Base-by-base conservation (phyloP, 2,113 vertebrate genomes). In the Todiramphus saurophagus region DNA sequence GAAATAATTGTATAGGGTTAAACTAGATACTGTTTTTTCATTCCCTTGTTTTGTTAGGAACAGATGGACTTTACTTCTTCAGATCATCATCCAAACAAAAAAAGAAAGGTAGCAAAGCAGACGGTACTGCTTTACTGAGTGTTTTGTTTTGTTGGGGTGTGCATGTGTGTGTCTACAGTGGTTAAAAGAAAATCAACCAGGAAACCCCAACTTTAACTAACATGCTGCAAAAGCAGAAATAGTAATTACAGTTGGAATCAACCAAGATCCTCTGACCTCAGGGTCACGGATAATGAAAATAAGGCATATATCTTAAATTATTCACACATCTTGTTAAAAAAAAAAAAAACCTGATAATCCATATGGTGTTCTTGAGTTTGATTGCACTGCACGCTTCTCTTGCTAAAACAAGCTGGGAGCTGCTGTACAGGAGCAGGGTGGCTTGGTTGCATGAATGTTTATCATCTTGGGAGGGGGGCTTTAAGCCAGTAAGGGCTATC, bases 11-110 rank as follows among this genome's bases (percentile, higher is more conserved):
- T 83, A 4, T 96, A 84, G 28, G 69, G 5, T 58, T 96, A 63
- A 96, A 94, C 43, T 77, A 73, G 66, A 80, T 11, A 70, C 51
- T 94, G 12, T 74, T 96, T 96, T 98, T 94, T 93, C 96, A 96
- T 97, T 87, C 91, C 95, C 43, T 95, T 98, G 46, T 97, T 97
- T 98, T 97, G 90, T 91, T 98, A 99, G 99, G 98, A 97, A 96
- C 98, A 93, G 99, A 99, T 68, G 99, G 98, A 96, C 97, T 98
- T 50, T 99, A 99, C 97, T 99, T 99, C 98, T 98, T 99, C 86
- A 98, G 98, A 94, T 98, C 99, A 11, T 99, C 99, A 56, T 98
- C 99, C 96, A 99, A 99, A 98, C 98, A 99, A 85, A 99, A 98
- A 98, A 99, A 98, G 98, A 99, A 98, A 99, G 98, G 99, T 99